Evolutionary conservation across 2,888 invertebrate species (phyloP), one percentile per base, ranked within the genome.

Genomic region (Prenolepis imparis): DNA sequence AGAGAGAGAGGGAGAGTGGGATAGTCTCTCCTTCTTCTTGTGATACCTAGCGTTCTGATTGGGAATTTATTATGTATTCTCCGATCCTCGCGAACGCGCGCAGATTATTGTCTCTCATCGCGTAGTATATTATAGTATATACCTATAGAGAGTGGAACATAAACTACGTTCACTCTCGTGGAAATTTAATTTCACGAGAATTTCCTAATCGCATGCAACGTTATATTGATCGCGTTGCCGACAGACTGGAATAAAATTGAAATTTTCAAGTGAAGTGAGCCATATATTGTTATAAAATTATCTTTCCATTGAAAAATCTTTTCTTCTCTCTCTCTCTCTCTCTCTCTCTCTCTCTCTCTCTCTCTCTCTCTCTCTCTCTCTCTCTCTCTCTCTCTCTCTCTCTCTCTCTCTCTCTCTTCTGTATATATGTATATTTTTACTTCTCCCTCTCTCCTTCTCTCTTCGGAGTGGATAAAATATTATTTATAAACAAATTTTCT

Each of bases 111-210:
- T 78, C 78, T 44, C 57, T 59, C 32, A 32, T 77, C 70, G 44
- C 44, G 18, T 44, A 44, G 32, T 70, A 70, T 41, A 77, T 67
- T 77, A 77, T 41, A 44, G 52, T 44, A 18, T 41, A 55, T 57
- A 70, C 44, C 57, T 59, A 52, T 36, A 78, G 48, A 48, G 48
- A 48, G 21, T 28, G 59, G 44, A 68, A 21, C 55, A 36, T 41
- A 70, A 78, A 78, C 70, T 63, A 64, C 41, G 81, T 72, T 61
- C 81, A 81, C 55, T 81, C 81, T 74, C 61, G 61, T 41, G 63
- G 81, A 81, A 81, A 74, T 81, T 81, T 81, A 81, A 81, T 81
- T 74, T 81, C 39, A 39, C 81, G 74, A 64, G 77, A 81, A 78
- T 70, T 70, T 78, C 78, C 78, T 78, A 78, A 78, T 78, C 78